Evolutionary conservation across 2,113 vertebrate genomes (phyloP), one percentile per base, ranked within the genome.

Genomic region (Podocnemis expansa): DNA sequence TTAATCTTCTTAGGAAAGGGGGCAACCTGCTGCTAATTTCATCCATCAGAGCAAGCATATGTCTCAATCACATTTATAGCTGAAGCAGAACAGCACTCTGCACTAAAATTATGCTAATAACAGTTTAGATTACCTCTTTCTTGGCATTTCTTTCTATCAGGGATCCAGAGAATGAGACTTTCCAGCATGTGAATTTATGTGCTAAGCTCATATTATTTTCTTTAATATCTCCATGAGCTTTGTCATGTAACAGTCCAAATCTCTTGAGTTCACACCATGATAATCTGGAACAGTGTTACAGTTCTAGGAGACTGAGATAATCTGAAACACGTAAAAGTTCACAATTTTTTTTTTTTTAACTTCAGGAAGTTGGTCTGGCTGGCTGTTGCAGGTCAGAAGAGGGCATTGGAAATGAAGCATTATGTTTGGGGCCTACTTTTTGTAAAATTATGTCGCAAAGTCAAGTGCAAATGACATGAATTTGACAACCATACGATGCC

Each of bases 1-100:
- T 94, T 97, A 97, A 97, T 97, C 75, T 76, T 97, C 91, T 98
- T 96, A 96, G 82, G 60, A 90, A 89, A 96, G 97, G 93, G 60
- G n/a, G 91, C 97, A 98, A 97, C 96, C 96, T 95, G 97, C 95
- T 91, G 92, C 93, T 98, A 97, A 98, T 98, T 97, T 97, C 96
- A 92, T 97, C 92, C 96, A 97, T 97, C 93, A 96, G 93, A 97
- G 87, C 85, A 96, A 96, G 95, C 96, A 97, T 97, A 97, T 97
- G 96, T 97, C 97, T 94, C 96, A 96, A 96, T 97, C 96, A 94
- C 97, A 94, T 97, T 98, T 97, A 96, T 97, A 96, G 96, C 85
- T 96, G 92, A 93, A 96, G 93, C 96, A 97, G 94, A 97, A 97
- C 96, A 96, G 92, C 92, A 90, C 91, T 96, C 95, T 94, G 87